Percentiles rank a stretch among this genome's conserved stretches.
These are phyloP conservation scores for Tricholaema leucomelas DNA, from an alignment of 2,113 vertebrate genomes.

Conservation along the genomic window DNA sequence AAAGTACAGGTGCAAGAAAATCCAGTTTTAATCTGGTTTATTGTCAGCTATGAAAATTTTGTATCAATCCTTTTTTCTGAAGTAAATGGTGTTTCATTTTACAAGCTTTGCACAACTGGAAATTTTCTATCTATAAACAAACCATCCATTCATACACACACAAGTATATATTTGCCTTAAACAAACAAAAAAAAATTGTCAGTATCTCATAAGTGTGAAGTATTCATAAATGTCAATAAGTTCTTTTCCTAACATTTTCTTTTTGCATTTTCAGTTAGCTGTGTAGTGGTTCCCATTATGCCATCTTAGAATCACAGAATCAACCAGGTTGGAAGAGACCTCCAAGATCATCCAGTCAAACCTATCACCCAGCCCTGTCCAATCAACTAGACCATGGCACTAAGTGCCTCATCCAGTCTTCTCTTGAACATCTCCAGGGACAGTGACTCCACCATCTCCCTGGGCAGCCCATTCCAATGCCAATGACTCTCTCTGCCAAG, in stretches of 20 bases:
- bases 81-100: not conserved
- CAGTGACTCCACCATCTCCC: too few relatives aligned
- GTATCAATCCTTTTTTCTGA: not conserved
- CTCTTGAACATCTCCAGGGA: too few relatives aligned
- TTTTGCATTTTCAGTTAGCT: not conserved
- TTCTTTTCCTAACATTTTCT: not conserved
- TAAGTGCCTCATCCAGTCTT: too few relatives aligned
- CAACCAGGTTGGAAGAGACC: too few relatives aligned
- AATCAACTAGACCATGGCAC: too few relatives aligned
- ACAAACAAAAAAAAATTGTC: not conserved
- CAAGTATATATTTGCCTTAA: not conserved
- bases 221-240: not conserved
- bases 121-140: not conserved
- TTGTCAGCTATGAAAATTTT: not conserved
- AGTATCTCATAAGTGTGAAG: not conserved
- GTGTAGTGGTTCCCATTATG: not conserved
- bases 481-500: too few relatives aligned
- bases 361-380: too few relatives aligned
- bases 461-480: too few relatives aligned
- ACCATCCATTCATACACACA: not conserved
- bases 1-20: conserved; percentile 11
- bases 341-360: too few relatives aligned
- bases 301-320: too few relatives aligned
- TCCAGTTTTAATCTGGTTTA: not conserved
- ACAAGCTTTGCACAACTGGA: not conserved